Evolutionary conservation across 2,113 vertebrate genomes (phyloP), one percentile per base, ranked within the genome.

Genomic region (Gasterosteus aculeatus): DNA sequence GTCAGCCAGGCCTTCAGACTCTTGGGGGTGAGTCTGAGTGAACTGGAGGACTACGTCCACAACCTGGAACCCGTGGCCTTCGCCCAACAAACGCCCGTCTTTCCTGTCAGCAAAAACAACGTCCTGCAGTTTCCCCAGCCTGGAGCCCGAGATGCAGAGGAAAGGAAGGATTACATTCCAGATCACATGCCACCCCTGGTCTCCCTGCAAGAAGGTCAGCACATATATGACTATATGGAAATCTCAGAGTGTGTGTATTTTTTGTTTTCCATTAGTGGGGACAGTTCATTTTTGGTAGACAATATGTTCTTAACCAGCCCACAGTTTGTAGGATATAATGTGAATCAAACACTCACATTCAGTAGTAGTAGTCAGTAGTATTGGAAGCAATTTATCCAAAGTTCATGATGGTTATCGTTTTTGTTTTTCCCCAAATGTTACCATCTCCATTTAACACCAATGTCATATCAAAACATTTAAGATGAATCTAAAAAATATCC

Each of bases 31-130:
- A 99, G 94, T 87, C 94, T 99, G 67, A 93, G 95, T 18, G 98
- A 99, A 87, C 94, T 99, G 69, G 98, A 99, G 94, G 98, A 99
- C 92, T 99, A 99, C 47, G 96, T 99, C 69, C 95, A 98, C 90
- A 98, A 99, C 77, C 95, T 99, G 76, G 98, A 99, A 91, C 97
- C 98, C 0, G 96, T 99, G 81, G 91, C 94, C 62, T 99, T 98
- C 29, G 93, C 95, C 77, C 96, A 98, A 84, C 96, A 96, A 84
- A 97, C 97, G 49, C 97, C 97, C 14, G 94, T 96, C 7, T 99
- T 98, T 87, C 98, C 98, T 0, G 95, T 98, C 75, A 96, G 94
- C 93, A 99, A 99, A 94, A 98, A 98, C 94, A 99, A 98, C 74
- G 94, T 98, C 57, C 95, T 99, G 65, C 98, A 99, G 87, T 99